Percentiles rank a stretch among this genome's conserved stretches.
phyloP scores from a whole-genome alignment of 2,113 vertebrate species.

The Litocranius walleri region DNA sequence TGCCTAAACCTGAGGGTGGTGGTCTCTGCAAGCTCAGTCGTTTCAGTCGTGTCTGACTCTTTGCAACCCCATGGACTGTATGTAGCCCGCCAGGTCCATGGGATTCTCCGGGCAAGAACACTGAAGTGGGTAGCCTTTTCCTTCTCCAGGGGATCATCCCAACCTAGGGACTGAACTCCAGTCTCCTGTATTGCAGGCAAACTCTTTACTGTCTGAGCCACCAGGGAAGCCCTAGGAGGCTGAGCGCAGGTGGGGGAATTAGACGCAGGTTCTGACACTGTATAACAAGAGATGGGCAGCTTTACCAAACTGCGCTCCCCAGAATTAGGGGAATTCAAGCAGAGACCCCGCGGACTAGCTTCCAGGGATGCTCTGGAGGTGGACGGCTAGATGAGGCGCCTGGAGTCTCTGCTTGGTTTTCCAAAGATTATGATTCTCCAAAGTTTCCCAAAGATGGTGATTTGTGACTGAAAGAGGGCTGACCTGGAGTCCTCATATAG shows the following conservation, averaged over 20 bases:
- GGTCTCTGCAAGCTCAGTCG: not conserved
- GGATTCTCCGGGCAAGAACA: not conserved
- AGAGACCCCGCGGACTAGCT: rapidly evolving
- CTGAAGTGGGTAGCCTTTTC: not conserved
- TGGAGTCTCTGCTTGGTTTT: not conserved
- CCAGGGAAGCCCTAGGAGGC: not conserved
- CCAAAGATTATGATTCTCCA: not conserved
- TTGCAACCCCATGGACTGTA: not conserved
- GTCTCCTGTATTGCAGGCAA: not conserved
- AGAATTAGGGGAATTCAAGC: not conserved
- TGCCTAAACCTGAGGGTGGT: not conserved
- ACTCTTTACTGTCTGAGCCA: not conserved
- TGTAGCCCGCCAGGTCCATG: not conserved
- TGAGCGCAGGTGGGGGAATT: not conserved
- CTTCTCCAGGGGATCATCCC: not conserved
- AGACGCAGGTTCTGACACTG: rapidly evolving
- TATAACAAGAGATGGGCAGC: not conserved
- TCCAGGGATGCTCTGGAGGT: not conserved
- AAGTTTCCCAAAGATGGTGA: not conserved
- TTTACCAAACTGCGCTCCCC: not conserved
- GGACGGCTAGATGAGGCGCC: no score
- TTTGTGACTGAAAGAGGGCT: not conserved
- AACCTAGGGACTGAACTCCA: not conserved
- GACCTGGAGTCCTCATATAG: not conserved
- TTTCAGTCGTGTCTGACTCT: not conserved